A percentile compares a stretch with the other conserved stretches of the same genome.
phyloP scores from a whole-genome alignment of 2,888 invertebrate genomes.

The Paralinhomoeus sp. region DNA sequence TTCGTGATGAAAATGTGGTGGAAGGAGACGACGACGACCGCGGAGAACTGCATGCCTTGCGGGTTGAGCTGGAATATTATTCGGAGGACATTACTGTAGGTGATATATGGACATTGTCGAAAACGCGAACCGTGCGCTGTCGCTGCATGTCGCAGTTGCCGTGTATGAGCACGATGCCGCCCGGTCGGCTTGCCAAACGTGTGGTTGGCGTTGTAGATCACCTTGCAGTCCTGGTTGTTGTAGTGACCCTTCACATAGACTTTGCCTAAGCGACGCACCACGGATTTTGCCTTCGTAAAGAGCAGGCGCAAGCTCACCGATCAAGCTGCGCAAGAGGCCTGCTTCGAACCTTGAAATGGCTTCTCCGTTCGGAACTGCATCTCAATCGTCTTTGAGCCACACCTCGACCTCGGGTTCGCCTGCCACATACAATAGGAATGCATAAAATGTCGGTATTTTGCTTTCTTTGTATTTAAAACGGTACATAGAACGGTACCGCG shows the following conservation, averaged over 20 bases:
- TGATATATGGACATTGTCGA: too few relatives aligned
- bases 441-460: too few relatives aligned
- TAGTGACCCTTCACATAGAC: constrained; percentile 25
- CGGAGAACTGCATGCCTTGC: constrained; percentile 24
- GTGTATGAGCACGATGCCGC: constrained; percentile 20
- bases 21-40: constrained; percentile 22
- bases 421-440: too few relatives aligned
- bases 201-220: too few relatives aligned
- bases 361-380: constrained; percentile 5
- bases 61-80: constrained; percentile 11
- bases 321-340: background rate
- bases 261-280: constrained; percentile 13
- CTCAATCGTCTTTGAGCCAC: constrained; percentile 4
- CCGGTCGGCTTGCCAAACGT: too few relatives aligned
- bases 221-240: constrained; percentile 18
- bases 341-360: constrained; percentile 3
- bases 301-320: background rate
- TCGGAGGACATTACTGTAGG: too few relatives aligned
- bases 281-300: background rate
- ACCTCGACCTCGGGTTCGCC: constrained; percentile 7
- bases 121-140: constrained; percentile 15
- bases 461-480: too few relatives aligned
- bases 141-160: constrained; percentile 25
- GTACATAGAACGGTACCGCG: too few relatives aligned
- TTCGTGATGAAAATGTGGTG: constrained; percentile 15